phyloP scores from a whole-genome alignment of 2,113 vertebrate species.

The Otis tarda region DNA sequence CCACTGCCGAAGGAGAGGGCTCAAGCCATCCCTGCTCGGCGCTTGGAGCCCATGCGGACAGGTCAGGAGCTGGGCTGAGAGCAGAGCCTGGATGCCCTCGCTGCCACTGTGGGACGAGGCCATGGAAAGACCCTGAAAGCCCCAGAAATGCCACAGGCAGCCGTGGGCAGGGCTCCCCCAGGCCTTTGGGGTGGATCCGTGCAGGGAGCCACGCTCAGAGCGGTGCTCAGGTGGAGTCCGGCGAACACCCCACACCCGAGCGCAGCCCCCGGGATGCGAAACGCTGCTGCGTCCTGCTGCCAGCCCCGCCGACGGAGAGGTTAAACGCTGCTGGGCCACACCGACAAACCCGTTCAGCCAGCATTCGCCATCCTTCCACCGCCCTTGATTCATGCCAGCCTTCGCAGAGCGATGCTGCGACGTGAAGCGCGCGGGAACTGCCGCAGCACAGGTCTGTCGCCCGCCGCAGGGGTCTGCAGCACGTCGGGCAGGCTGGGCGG shows the following conservation, averaged over 20 bases:
- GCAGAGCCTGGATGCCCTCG: neutral
- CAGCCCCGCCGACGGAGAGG: fast-evolving
- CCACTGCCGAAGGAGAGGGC: neutral
- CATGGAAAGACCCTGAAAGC: neutral
- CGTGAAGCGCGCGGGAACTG: neutral
- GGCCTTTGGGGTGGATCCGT: neutral
- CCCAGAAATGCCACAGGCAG: neutral
- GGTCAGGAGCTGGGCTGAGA: neutral
- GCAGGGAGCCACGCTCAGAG: fast-evolving
- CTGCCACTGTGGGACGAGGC: neutral
- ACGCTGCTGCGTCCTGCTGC: fast-evolving
- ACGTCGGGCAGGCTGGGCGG: fast-evolving
- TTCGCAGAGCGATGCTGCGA: neutral
- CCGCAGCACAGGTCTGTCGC: neutral
- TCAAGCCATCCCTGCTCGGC: neutral
- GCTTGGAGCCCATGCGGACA: neutral
- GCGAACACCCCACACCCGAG: fast-evolving
- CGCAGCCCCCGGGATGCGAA: neutral
- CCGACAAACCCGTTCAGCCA: neutral
- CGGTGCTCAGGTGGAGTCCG: fast-evolving
- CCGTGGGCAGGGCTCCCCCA: neutral
- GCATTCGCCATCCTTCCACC: neutral
- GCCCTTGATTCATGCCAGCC: neutral
- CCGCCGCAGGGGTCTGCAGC: neutral
- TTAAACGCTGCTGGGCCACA: neutral